Evolutionary conservation across 1,140 invertebrate species (phyloP).

Genomic region (Drosophila tristis): DNA sequence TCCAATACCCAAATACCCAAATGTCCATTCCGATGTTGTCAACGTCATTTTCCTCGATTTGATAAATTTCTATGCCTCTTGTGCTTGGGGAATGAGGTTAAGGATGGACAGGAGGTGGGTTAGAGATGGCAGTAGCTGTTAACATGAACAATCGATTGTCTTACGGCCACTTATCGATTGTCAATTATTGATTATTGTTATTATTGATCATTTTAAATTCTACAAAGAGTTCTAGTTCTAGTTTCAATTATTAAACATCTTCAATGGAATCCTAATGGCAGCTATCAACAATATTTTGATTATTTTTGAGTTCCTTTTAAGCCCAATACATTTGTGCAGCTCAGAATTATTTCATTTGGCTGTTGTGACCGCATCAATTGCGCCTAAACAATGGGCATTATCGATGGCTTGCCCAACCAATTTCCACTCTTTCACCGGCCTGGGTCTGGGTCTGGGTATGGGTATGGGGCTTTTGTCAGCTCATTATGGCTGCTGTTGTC

Average conservation of each 20-base stretch:
- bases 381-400: conserved; percentile 27
- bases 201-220: too few relatives aligned
- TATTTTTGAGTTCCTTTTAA: too few relatives aligned
- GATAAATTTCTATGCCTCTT: conserved; percentile 8
- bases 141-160: too few relatives aligned
- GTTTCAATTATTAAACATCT: too few relatives aligned
- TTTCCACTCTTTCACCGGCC: conserved; percentile 38
- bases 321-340: too few relatives aligned
- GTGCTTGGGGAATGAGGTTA: not conserved
- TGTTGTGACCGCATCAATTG: conserved; percentile 39
- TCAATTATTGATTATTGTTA: too few relatives aligned
- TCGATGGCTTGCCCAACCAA: conserved; percentile 32
- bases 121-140: too few relatives aligned
- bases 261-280: too few relatives aligned
- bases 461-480: conserved; percentile 31
- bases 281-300: too few relatives aligned
- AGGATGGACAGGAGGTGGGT: not conserved
- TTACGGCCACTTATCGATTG: not conserved
- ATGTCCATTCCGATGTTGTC: conserved; percentile 15
- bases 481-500: conserved; percentile 46
- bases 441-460: not conserved
- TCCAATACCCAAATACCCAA: conserved; percentile 1
- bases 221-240: too few relatives aligned
- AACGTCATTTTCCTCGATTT: conserved; percentile 12
- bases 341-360: conserved; percentile 5